Conservation (phyloP, 2,888 invertebrate species). For the Nineta flava region DNA sequence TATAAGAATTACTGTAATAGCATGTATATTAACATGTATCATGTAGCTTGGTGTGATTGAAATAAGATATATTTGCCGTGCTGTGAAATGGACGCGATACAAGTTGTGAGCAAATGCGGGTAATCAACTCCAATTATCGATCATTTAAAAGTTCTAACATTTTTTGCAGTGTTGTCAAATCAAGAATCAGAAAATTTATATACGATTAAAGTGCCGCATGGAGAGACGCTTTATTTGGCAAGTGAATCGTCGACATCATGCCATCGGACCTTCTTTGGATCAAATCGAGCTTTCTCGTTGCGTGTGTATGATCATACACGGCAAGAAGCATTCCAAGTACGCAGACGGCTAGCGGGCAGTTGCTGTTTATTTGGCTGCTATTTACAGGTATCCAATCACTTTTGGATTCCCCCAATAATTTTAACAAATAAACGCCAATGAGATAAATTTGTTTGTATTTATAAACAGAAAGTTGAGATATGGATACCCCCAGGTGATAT, state of each 20-base stretch:
- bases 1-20: too few relatives aligned
- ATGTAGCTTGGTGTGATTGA: too few relatives aligned
- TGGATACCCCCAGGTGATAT: slow-evolving; percentile 53
- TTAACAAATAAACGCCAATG: not conserved
- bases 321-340: slow-evolving; percentile 63
- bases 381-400: slow-evolving; percentile 36
- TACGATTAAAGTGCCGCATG: slow-evolving; percentile 51
- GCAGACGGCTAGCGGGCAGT: slow-evolving; percentile 49
- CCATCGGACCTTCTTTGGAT: slow-evolving; percentile 54
- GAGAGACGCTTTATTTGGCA: slow-evolving; percentile 61
- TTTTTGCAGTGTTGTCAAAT: slow-evolving; percentile 35
- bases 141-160: not conserved
- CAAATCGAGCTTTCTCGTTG: slow-evolving; percentile 58
- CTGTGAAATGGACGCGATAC: too few relatives aligned
- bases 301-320: slow-evolving; percentile 68
- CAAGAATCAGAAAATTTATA: slow-evolving; percentile 57
- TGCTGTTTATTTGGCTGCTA: slow-evolving; percentile 54
- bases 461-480: slow-evolving; percentile 47
- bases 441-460: slow-evolving; percentile 11
- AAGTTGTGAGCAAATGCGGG: too few relatives aligned
- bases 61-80: too few relatives aligned
- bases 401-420: not conserved
- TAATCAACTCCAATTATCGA: not conserved
- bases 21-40: too few relatives aligned
- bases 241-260: slow-evolving; percentile 45